A percentile compares a stretch with the other conserved stretches of the same genome.
Conservation (phyloP, 2,113 vertebrate species). For the Atherinomorus stipes region DNA sequence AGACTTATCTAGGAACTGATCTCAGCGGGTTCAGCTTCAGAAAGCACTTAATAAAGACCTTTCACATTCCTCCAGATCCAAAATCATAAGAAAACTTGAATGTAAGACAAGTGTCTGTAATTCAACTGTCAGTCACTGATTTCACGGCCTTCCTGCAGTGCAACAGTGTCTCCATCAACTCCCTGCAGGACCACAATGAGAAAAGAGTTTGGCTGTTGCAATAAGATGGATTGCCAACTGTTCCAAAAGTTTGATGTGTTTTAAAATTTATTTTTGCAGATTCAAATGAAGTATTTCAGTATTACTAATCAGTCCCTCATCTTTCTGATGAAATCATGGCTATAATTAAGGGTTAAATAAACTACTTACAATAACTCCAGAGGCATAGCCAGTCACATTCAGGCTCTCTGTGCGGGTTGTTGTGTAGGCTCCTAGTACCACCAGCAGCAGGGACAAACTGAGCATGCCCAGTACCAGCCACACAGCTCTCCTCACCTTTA, state of each 20-base stretch:
- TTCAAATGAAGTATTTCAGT: not conserved
- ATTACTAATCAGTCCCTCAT: not conserved
- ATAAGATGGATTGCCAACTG: not conserved
- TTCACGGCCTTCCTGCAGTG: not conserved
- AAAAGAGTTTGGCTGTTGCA: not conserved
- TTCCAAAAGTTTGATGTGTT: not conserved
- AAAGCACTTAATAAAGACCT: not conserved
- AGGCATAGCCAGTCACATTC: slow-evolving; percentile 72
- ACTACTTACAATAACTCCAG: slow-evolving; percentile 78
- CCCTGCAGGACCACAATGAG: not conserved
- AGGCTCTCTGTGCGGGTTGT: slow-evolving; percentile 77
- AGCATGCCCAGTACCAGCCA: slow-evolving; percentile 76
- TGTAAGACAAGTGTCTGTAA: not conserved
- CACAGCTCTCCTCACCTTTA: slow-evolving; percentile 60
- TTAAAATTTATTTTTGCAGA: not conserved
- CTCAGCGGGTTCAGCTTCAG: not conserved
- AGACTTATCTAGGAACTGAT: not conserved
- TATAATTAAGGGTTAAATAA: too few species aligned
- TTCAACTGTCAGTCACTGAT: not conserved
- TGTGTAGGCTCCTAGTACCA: slow-evolving; percentile 75
- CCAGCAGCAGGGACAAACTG: slow-evolving; percentile 74
- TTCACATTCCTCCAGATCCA: not conserved
- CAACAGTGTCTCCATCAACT: not conserved
- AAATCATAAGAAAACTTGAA: not conserved
- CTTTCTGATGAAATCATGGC: not conserved